phyloP scores from a whole-genome alignment of 2,113 vertebrate genomes.

The Myrmecobius fasciatus region DNA sequence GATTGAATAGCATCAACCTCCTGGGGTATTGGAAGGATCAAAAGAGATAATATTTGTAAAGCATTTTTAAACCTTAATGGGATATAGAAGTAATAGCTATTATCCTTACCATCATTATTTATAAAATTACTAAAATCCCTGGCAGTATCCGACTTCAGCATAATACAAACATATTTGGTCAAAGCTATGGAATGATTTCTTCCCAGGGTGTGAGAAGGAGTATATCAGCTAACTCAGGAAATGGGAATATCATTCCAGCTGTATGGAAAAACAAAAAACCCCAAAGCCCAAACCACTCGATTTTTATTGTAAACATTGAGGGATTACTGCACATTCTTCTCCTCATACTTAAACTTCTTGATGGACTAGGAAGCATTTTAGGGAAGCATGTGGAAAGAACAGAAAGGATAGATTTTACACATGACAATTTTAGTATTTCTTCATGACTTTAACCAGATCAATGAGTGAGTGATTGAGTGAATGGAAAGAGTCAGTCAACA shows the following conservation, averaged over 20 bases:
- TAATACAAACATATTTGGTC: not conserved
- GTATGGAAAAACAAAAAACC: not conserved
- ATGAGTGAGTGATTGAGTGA: no score
- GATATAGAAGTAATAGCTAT: not conserved
- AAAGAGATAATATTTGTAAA: not conserved
- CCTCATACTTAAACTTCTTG: not conserved
- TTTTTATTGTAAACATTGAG: not conserved
- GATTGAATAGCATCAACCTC: not conserved
- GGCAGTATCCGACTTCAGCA: not conserved
- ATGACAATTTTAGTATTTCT: not conserved
- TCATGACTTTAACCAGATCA: not conserved
- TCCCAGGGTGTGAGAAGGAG: not conserved
- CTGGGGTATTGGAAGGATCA: not conserved
- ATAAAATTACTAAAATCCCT: not conserved
- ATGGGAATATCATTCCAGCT: not conserved
- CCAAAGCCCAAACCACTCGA: not conserved
- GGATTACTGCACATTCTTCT: not conserved
- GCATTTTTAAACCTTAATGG: not conserved
- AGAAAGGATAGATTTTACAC: not conserved
- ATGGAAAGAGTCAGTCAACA: not conserved
- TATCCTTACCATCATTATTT: not conserved
- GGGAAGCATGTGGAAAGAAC: not conserved
- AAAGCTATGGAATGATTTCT: not conserved
- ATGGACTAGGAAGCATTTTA: not conserved
- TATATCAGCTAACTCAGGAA: not conserved